Percentiles rank a stretch among this genome's conserved stretches.
These are phyloP conservation scores for Mobula birostris DNA, from an alignment of 2,113 vertebrate genomes.

Conservation along the genomic window DNA sequence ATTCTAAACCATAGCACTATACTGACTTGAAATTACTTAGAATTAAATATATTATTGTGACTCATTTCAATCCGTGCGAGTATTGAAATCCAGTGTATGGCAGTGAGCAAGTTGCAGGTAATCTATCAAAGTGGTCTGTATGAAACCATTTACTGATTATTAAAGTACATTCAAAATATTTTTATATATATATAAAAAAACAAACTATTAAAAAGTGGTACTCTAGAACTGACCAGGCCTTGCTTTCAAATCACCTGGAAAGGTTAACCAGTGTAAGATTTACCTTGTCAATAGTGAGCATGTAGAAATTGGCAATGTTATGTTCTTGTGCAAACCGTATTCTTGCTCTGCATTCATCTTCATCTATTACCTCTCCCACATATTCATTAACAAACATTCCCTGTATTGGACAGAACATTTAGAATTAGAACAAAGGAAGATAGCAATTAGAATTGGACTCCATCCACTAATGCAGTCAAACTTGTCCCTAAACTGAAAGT, in stretches of 20 bases:
- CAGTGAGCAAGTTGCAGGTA: background rate
- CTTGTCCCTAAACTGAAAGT: too few relatives aligned
- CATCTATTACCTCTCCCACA: conserved; percentile 89
- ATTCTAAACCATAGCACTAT: background rate
- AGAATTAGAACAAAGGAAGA: background rate
- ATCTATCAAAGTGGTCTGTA: background rate
- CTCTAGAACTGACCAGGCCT: background rate
- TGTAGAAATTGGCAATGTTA: conserved; percentile 93
- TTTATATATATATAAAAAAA: too few relatives aligned
- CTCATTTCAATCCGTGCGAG: background rate
- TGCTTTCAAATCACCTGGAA: background rate
- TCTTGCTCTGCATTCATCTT: conserved; percentile 88
- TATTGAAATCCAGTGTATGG: background rate
- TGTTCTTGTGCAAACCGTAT: conserved; percentile 90
- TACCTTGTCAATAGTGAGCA: conserved; percentile 98
- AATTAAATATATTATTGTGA: background rate
- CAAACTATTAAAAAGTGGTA: background rate
- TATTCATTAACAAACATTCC: conserved; percentile 98
- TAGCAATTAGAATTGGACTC: background rate
- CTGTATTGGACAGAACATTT: conserved; percentile 52
- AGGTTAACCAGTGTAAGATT: background rate
- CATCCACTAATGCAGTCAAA: background rate
- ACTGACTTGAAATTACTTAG: background rate
- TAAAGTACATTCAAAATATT: background rate
- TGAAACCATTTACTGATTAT: background rate